Base-by-base conservation (phyloP, 2,113 vertebrate genomes). In the Laticauda colubrina region DNA sequence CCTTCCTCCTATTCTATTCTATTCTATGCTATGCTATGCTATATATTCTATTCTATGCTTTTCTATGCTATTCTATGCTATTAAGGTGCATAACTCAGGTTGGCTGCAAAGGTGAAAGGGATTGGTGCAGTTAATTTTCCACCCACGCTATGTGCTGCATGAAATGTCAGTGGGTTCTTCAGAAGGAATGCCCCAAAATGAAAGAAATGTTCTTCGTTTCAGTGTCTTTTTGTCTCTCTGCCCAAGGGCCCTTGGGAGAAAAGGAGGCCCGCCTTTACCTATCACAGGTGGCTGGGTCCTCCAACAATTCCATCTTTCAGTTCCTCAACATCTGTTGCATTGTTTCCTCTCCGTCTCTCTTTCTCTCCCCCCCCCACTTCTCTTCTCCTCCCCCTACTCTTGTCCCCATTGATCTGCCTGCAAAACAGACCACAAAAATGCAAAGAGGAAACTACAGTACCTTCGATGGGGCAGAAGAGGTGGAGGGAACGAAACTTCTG, bases 221-320 rank as follows among this genome's bases (percentile, higher is more conserved):
- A 94, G 91, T 95, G 95, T 97, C 96, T 39, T 98, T 97, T 95
- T 88, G 90, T 95, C 93, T 95, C 94, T 96, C 95, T 93, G 90
- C 34, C 94, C 93, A 91, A 95, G 12, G 26, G 95, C 92, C 69
- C 48, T 87, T 94, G 88, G 56, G 96, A 97, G 94, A 97, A 93
- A 91, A 96, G 96, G 92, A 92, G 94, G 43, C 94, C 92, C 75
- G 91, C 61, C 57, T 10, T 98, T 97, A 98, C 97, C 11, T 95
- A 92, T 98, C 96, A 97, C 97, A 98, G 97, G 97, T 97, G 97
- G 93, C 97, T 95, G 94, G 93, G 96, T 96, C 97, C 64, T 85
- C 34, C 96, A 93, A 95, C 96, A 96, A 98, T 98, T 97, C 95
- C 94, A 97, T 96, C 97, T 98, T 98, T 98, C 97, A 98, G 97